Evolutionary conservation across 2,797 vertebrate species (phyloP).

Genomic region (Chrysocyon brachyurus): DNA sequence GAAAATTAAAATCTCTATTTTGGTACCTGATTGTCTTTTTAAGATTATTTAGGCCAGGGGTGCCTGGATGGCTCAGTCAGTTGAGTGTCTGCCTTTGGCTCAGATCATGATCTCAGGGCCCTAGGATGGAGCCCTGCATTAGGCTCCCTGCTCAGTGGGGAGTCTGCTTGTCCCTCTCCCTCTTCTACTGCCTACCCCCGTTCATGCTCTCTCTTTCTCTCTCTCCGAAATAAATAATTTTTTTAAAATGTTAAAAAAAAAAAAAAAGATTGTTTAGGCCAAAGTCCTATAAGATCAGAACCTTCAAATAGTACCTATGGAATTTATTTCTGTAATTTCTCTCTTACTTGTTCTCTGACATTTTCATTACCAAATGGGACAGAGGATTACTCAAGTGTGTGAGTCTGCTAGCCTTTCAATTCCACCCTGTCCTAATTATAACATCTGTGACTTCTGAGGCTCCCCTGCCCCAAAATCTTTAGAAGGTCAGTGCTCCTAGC

Average conservation of each 20-base stretch:
- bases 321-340: neutral
- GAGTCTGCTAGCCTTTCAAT: neutral
- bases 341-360: neutral
- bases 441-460: neutral
- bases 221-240: neutral
- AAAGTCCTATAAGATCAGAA: neutral
- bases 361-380: neutral
- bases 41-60: neutral
- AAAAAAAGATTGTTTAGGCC: neutral
- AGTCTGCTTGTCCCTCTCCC: neutral
- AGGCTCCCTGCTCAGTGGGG: neutral
- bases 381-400: neutral
- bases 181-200: neutral
- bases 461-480: neutral
- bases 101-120: neutral
- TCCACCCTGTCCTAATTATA: neutral
- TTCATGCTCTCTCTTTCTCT: neutral
- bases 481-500: accelerated
- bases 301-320: neutral
- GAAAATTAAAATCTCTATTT: neutral
- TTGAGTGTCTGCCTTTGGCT: neutral
- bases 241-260: neutral
- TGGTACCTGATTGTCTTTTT: neutral
- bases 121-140: accelerated
- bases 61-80: neutral